Base-by-base conservation (phyloP, 2,797 vertebrate species). In the Acrossocheilus fasciatus region DNA sequence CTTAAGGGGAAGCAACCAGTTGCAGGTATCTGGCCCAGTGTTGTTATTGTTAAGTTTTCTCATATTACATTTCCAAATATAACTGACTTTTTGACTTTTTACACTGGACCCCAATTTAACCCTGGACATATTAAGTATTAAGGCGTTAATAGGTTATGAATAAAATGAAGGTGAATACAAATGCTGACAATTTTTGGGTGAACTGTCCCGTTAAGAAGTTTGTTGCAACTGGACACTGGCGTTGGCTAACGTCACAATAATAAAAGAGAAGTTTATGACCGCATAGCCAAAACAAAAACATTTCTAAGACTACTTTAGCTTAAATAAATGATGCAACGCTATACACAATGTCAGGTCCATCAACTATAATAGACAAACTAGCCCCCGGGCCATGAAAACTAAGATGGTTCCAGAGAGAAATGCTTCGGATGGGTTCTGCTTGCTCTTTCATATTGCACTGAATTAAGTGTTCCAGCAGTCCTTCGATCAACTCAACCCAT, bases 271-370 rank as follows among this genome's bases (percentile, higher is more conserved):
- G 15, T 52, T 52, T 77, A 79, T 11, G 18, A 85, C 64, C 36
- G 26, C 64, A 52, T 36, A 68, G 59, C 41, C 59, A 68, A 84
- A 77, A 23, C 18, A 39, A 80, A 73, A 62, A 62, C 30, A 81
- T 80, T 73, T 78, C 50, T 50, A 64, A 36, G 41, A 36, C 54
- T 74, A n/a, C 30, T 52, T 75, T 81, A 75, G 69, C 34, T 39
- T 66, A 75, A 86, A 75, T 75, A 75, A 75, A 75, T 86, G 78
- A 81, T 81, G 85, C 78, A 86, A 86, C 7, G 0, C 79, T 45
- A 75, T 64, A 52, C 70, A 81, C 70, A 43, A 43, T 66, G 69
- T 75, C 69, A 81, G 57, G 43, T 26, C 78, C 69, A 81, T 86
- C 78, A 75, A 81, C 69, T 66, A 75, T 75, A 86, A 86, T 75